Conservation (phyloP, 2,888 invertebrate species). For the Crioceris asparagi region DNA sequence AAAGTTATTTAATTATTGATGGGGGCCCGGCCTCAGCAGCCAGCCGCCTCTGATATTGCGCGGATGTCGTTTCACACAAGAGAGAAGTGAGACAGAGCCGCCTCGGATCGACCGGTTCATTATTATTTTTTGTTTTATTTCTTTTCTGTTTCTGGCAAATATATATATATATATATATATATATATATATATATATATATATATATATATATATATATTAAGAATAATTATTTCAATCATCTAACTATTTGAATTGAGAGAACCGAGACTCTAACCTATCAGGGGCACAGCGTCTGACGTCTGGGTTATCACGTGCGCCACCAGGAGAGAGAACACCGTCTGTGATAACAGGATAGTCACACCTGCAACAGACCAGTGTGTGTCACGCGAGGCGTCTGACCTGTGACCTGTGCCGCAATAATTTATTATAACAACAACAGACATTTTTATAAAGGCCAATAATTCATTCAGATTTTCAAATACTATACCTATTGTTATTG, state of each 20-base stretch:
- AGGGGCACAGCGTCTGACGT: constrained; percentile 99
- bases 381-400: constrained; percentile 39
- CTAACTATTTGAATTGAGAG: no score
- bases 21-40: no score
- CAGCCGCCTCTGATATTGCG: no score
- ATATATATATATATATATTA: constrained; percentile 3
- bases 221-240: constrained; percentile 15
- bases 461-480: no score
- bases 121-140: no score
- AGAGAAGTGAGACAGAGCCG: constrained; percentile 19
- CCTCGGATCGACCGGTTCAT: constrained; percentile 22
- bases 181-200: no score
- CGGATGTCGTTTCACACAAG: background rate
- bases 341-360: constrained; percentile 98
- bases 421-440: no score
- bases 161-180: constrained; percentile 25
- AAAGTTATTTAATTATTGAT: no score
- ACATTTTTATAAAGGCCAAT: no score
- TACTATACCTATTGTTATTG: no score
- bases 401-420: constrained; percentile 39
- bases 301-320: constrained; percentile 98
- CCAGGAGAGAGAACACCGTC: constrained; percentile 98
- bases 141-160: constrained; percentile 29
- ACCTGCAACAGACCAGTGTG: constrained; percentile 80
- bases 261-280: constrained; percentile 64